Conservation (phyloP, 2,888 invertebrate genomes). For the Eupeodes latifasciatus region DNA sequence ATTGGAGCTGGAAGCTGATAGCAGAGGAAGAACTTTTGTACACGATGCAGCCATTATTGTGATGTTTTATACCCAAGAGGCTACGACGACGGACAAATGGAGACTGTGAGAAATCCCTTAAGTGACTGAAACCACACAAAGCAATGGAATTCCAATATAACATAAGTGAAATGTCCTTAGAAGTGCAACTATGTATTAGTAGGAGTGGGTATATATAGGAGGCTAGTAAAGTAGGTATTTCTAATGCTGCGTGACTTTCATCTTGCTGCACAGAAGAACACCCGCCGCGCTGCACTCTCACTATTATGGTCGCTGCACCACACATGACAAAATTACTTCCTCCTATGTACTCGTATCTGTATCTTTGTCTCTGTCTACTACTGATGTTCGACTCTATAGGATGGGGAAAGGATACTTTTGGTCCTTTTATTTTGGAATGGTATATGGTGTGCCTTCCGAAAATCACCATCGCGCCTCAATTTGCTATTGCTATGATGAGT, state of each 20-base stretch:
- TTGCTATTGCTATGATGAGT: constrained; percentile 67
- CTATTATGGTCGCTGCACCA: constrained; percentile 14
- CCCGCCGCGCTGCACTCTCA: background rate
- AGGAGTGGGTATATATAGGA: background rate
- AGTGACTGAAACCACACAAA: constrained; percentile 70
- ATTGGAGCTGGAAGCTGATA: no score
- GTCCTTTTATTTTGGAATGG: background rate
- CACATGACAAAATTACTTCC: constrained; percentile 61
- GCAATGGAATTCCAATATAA: constrained; percentile 56
- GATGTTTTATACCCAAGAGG: background rate
- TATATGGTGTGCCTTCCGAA: constrained; percentile 40
- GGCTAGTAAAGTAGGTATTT: background rate
- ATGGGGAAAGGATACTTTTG: background rate
- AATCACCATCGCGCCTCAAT: constrained; percentile 69
- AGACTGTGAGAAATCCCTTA: constrained; percentile 59
- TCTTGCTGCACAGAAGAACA: constrained; percentile 39
- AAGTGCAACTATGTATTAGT: constrained; percentile 40
- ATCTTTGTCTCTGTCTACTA: no score
- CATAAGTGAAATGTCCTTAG: constrained; percentile 68
- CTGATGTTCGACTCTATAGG: background rate
- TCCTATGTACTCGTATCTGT: constrained; percentile 20
- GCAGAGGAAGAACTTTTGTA: constrained; percentile 2
- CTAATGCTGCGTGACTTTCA: constrained; percentile 62
- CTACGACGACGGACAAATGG: constrained; percentile 30
- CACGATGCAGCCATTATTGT: background rate